Evolutionary conservation across 2,888 invertebrate genomes (phyloP).

Genomic region (Germaria angustata): DNA sequence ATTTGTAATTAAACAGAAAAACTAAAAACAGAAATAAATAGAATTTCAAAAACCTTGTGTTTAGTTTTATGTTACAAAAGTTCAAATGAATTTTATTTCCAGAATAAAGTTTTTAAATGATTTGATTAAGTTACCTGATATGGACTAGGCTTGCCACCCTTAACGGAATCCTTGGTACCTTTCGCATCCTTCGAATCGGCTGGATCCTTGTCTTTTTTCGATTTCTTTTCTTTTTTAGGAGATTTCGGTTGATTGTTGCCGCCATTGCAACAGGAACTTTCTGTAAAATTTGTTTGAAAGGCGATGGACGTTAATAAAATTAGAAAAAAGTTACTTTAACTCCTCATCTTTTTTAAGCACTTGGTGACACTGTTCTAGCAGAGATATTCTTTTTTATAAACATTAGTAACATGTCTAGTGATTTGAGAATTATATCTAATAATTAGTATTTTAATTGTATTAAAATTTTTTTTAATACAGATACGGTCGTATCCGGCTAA

Average conservation of each 20-base stretch:
- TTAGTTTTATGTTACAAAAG: background rate
- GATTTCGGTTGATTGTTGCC: slow-evolving; percentile 84
- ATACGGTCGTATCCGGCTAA: too few relatives aligned
- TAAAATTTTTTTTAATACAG: too few relatives aligned
- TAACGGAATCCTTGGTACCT: slow-evolving; percentile 82
- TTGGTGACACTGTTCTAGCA: too few relatives aligned
- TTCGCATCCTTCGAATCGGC: slow-evolving; percentile 82
- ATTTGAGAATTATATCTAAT: too few relatives aligned
- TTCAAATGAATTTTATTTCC: background rate
- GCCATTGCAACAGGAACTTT: slow-evolving; percentile 91
- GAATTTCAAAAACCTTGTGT: slow-evolving; percentile 16
- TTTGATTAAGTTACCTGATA: slow-evolving; percentile 82
- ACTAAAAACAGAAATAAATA: slow-evolving; percentile 21
- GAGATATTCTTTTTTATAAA: too few relatives aligned
- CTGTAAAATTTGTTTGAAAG: slow-evolving; percentile 78
- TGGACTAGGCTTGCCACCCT: slow-evolving; percentile 84
- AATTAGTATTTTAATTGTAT: too few relatives aligned
- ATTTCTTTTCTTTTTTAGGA: slow-evolving; percentile 85
- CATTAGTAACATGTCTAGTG: too few relatives aligned
- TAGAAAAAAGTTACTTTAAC: too few relatives aligned
- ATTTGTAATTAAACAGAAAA: background rate
- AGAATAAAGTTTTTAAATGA: background rate
- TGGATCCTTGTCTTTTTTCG: slow-evolving; percentile 84
- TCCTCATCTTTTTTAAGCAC: too few relatives aligned
- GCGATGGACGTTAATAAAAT: too few relatives aligned